Evolutionary conservation across 2,888 invertebrate genomes (phyloP), one percentile per base, ranked within the genome.

Genomic region (Cyclophora albipunctata): DNA sequence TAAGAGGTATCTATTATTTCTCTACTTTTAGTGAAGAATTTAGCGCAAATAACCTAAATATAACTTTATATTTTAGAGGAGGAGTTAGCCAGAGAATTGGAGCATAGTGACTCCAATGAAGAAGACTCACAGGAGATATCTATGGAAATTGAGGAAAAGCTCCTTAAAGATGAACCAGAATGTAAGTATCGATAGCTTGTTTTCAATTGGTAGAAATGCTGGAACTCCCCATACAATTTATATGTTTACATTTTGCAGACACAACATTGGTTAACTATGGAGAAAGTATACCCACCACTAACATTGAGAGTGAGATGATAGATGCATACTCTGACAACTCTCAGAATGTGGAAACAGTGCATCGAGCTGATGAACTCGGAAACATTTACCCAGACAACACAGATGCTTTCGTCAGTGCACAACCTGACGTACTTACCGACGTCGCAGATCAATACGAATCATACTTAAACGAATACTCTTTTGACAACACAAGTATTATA

Each of bases 81-180:
- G 50, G 89, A 88, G 59, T 61, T 89, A 46, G 85, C 78, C 7
- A 77, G 78, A 48, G 89, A 89, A 63, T 62, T 89, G 48, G 89
- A 89, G 42, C 89, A 89, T 51, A 89, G 88, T 62, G 89, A 89
- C 62, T 89, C 87, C 3, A 84, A 81, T 58, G 89, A 89, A 66
- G 89, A 88, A 35, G 88, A 87, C 62, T 78, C 78, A 20, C 84
- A 84, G 62, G 89, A 89, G 55, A 84, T 89, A 60, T 87, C 89
- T 2, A 61, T 88, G 50, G 89, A 89, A 67, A 77, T 82, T 49
- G 89, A 89, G 69, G 89, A 89, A 55, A 88, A 84, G 52, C 63
- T 89, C 34, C 65, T 89, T 2, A 89, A 84, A 73, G 89, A 89
- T 65, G 86, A 87, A 69, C 87, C 88, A 40, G 86, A 87, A 73